Conservation (phyloP, 2,888 invertebrate species). For the Chorisops tibialis region DNA sequence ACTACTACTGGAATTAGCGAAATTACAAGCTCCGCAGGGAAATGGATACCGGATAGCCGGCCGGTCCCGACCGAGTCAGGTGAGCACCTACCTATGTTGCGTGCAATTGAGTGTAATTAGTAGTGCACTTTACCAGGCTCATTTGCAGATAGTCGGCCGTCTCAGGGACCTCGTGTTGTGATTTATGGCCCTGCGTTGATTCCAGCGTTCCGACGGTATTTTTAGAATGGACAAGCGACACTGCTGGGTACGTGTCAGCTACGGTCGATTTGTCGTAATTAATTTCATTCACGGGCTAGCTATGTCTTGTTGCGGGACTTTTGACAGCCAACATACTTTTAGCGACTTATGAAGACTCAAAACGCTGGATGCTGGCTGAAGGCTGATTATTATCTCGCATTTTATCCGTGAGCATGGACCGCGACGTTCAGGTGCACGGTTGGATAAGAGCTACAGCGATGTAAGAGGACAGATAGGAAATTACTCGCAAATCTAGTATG, state of each 20-base stretch:
- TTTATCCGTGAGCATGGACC: too few species aligned
- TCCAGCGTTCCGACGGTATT: too few species aligned
- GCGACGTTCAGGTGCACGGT: not conserved
- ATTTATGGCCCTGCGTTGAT: not conserved
- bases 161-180: not conserved
- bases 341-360: too few species aligned
- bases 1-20: not conserved
- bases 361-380: too few species aligned
- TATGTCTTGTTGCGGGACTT: constrained; percentile 6
- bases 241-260: constrained; percentile 17
- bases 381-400: too few species aligned
- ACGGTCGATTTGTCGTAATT: constrained; percentile 24
- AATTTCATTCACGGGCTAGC: constrained; percentile 11
- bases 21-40: not conserved
- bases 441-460: too few species aligned
- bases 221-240: constrained; percentile 12
- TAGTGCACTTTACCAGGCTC: constrained; percentile 18
- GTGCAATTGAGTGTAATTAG: constrained; percentile 27
- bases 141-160: constrained; percentile 11
- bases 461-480: not conserved
- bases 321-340: not conserved
- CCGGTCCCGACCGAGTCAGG: too few species aligned
- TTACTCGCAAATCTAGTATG: too few species aligned
- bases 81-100: constrained; percentile 19
- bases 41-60: constrained; percentile 23